These are phyloP conservation scores for Rapana venosa DNA, from an alignment of 2,888 invertebrate species.

Conservation along the genomic window DNA sequence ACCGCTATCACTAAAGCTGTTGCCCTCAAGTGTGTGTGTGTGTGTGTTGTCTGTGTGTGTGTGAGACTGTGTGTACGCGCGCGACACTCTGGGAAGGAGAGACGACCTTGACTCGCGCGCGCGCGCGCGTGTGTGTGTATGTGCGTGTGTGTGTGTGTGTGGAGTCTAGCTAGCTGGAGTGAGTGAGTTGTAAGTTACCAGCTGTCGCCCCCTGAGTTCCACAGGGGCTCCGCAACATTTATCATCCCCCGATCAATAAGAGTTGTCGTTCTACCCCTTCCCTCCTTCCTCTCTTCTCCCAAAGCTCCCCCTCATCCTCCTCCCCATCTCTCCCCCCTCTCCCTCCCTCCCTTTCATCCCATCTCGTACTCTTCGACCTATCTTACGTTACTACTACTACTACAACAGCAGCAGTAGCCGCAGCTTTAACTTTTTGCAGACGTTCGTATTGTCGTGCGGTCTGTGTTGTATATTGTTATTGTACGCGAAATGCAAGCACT, in stretches of 20 bases:
- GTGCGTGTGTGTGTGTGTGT: background rate
- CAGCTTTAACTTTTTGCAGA: too few relatives aligned
- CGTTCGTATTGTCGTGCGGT: too few relatives aligned
- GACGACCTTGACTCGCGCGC: background rate
- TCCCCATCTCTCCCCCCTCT: background rate
- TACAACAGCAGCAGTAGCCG: too few relatives aligned
- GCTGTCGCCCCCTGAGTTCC: constrained; percentile 15
- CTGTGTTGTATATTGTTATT: too few relatives aligned
- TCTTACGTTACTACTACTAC: too few relatives aligned
- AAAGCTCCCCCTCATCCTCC: background rate
- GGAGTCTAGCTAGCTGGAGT: constrained; percentile 17
- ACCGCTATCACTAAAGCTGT: too few relatives aligned
- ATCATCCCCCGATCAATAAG: constrained; percentile 7
- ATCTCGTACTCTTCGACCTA: background rate
- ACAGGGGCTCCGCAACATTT: constrained; percentile 17
- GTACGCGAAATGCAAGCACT: too few relatives aligned
- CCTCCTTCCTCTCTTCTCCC: background rate
- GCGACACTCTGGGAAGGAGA: background rate
- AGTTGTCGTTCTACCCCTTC: background rate
- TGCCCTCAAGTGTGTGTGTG: too few relatives aligned
- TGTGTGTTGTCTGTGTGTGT: background rate
- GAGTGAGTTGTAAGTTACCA: constrained; percentile 14
- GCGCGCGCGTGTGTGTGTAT: background rate
- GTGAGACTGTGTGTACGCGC: background rate
- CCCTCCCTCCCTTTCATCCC: background rate